Base-by-base conservation (phyloP, 2,113 vertebrate species). In the Megaleporinus macrocephalus region DNA sequence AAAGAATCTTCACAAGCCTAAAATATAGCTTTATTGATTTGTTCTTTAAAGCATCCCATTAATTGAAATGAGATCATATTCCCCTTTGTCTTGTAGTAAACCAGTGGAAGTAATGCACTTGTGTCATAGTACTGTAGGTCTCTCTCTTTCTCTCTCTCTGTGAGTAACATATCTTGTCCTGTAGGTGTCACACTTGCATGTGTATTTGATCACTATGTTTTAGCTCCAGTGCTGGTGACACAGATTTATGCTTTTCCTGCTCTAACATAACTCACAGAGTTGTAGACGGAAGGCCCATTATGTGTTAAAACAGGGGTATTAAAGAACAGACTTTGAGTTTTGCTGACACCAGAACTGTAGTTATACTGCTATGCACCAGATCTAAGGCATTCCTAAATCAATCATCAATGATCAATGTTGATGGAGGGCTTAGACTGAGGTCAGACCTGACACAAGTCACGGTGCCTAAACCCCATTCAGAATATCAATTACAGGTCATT, bases 101-200 rank as follows among this genome's bases (percentile, higher is more conserved):
- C 16, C 30, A 66, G 20, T n/a, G 41, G 41, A 36, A 10, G 30
- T 33, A 20, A 36, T 44, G 11, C 1, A 70, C 24, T 9, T 10
- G 22, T 14, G 11, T n/a, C 11, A n/a, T 79, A 33, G 22, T 47
- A 49, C 16, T 66, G 16, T 36, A 20, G 18, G n/a, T n/a, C n/a
- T n/a, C n/a, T n/a, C n/a, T n/a, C n/a, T n/a, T n/a, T n/a, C n/a
- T n/a, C n/a, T n/a, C n/a, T n/a, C 15, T n/a, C n/a, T 68, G 22
- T 55, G 5, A 70, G 22, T 24, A 41, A 27, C 80, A 12, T 20
- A 47, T 30, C 4, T 44, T 65, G 18, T 76, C 71, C 80, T 44
- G 5, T 44, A 59, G 72, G 33, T 47, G 80, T 75, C 80, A 47
- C 47, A 55, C 61, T 53, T 75, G 79, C 9, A 75, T 29, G 24